These are phyloP conservation scores for Melanogrammus aeglefinus DNA, from an alignment of 2,797 vertebrate genomes.

Conservation along the genomic window DNA sequence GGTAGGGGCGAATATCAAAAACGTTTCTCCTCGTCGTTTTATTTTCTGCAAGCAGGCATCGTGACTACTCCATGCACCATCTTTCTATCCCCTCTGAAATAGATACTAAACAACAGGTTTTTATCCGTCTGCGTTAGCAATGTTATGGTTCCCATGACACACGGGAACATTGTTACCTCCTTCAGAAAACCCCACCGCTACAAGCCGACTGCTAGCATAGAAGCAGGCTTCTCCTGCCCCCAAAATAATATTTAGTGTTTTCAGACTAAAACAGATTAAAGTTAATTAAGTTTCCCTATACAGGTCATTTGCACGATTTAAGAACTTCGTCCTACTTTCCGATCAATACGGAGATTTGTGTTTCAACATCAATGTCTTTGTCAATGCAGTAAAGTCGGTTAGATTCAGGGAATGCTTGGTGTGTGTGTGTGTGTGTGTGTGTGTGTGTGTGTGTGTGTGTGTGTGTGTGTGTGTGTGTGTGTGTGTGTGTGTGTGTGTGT, in stretches of 20 bases:
- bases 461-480: background rate
- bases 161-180: no score
- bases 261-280: background rate
- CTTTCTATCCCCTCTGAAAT: background rate
- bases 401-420: background rate
- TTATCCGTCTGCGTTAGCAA: no score
- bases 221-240: no score
- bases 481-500: background rate
- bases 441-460: background rate
- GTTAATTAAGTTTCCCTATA: background rate
- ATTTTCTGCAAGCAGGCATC: background rate
- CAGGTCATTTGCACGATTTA: background rate
- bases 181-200: no score
- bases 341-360: constrained; percentile 8
- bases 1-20: background rate
- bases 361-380: background rate
- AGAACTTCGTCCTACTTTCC: background rate
- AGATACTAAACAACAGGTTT: background rate
- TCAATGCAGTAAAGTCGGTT: no score
- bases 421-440: background rate
- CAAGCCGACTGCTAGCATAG: no score
- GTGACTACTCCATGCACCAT: background rate
- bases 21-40: background rate
- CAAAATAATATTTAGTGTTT: no score
- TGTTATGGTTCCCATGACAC: no score